Evolutionary conservation across 2,888 invertebrate genomes (phyloP).

Genomic region (Melieria omissa): DNA sequence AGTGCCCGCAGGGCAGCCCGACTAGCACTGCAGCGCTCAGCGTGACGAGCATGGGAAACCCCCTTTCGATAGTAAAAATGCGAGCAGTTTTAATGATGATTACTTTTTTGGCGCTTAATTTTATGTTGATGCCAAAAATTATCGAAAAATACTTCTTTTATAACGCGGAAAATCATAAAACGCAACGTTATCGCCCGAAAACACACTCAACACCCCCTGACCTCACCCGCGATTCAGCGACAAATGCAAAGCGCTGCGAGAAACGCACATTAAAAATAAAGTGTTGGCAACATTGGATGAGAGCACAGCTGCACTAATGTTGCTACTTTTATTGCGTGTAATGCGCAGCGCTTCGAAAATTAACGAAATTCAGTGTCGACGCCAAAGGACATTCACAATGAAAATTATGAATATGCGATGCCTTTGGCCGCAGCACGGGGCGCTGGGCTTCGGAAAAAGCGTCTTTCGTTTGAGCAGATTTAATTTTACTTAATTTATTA

Average conservation of each 20-base stretch:
- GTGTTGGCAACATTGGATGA: not conserved
- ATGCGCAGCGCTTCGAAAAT: too few relatives aligned
- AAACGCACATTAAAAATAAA: not conserved
- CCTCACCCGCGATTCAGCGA: not conserved
- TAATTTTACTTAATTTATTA: too few relatives aligned
- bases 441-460: too few relatives aligned
- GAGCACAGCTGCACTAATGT: not conserved
- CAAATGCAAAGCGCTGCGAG: too few relatives aligned
- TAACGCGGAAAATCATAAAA: constrained; percentile 9
- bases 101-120: constrained; percentile 45
- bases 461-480: too few relatives aligned
- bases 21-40: not conserved
- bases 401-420: too few relatives aligned
- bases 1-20: not conserved
- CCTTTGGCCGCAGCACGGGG: too few relatives aligned
- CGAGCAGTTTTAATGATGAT: constrained; percentile 46
- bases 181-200: constrained; percentile 4
- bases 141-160: constrained; percentile 9
- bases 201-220: not conserved
- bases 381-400: too few relatives aligned
- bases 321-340: too few relatives aligned
- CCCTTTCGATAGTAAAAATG: constrained; percentile 20
- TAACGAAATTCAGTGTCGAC: too few relatives aligned
- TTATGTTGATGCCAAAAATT: constrained; percentile 27
- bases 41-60: not conserved